Conservation (phyloP, 2,113 vertebrate species). For the Sakesphorus luctuosus region DNA sequence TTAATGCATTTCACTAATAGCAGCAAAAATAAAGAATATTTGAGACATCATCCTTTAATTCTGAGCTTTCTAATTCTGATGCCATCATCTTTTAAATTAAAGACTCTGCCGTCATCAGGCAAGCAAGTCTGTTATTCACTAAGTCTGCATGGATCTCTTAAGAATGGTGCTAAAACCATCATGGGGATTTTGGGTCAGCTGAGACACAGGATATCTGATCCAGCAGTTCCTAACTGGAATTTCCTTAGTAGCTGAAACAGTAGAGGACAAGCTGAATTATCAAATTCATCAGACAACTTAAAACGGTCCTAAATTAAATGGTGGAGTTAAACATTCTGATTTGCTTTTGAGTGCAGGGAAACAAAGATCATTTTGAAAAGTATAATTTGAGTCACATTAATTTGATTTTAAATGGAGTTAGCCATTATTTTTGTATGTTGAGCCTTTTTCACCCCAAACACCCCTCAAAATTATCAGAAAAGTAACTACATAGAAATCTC, state of each 20-base stretch:
- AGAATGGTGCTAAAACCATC: slow-evolving; percentile 67
- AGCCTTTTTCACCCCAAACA: background rate
- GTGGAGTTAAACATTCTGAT: background rate
- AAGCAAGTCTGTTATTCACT: slow-evolving; percentile 17
- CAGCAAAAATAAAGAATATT: background rate
- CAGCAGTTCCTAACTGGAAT: slow-evolving; percentile 65
- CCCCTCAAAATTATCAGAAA: background rate
- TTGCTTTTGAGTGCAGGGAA: background rate
- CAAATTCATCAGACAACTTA: slow-evolving; percentile 62
- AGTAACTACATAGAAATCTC: background rate
- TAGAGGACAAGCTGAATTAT: slow-evolving; percentile 73
- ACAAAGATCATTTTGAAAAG: background rate
- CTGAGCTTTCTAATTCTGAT: background rate
- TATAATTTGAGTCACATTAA: background rate
- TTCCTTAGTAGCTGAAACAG: slow-evolving; percentile 77
- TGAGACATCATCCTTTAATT: background rate
- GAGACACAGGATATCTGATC: slow-evolving; percentile 72
- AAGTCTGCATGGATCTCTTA: slow-evolving; percentile 31
- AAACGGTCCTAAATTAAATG: slow-evolving; percentile 65
- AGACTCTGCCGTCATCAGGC: background rate
- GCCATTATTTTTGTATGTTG: background rate
- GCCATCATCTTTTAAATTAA: background rate
- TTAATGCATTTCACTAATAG: background rate
- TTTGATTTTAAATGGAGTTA: background rate
- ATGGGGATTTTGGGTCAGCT: slow-evolving; percentile 68